Evolutionary conservation across 2,888 invertebrate species (phyloP), one percentile per base, ranked within the genome.

Genomic region (Temnothorax rugatulus): DNA sequence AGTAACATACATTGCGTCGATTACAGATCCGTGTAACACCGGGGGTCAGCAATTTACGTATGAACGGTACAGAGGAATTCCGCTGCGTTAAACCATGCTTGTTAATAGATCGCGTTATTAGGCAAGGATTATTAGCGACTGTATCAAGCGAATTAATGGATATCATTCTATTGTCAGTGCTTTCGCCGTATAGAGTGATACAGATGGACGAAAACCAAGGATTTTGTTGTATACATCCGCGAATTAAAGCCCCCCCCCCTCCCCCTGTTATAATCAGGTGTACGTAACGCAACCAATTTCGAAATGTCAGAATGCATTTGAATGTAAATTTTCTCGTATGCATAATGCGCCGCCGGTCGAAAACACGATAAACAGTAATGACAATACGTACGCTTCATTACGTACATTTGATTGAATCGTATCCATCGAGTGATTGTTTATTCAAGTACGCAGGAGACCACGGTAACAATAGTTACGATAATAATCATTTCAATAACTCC

Each of bases 21-120:
- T 44, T 66, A 66, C 64, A n/a, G 54, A 66, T 52, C 25, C 34
- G 21, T 21, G 57, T 64, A 50, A 77, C 41, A 15, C 50, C 50
- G 29, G 44, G n/a, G 34, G 47, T 76, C 64, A 83, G 83, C 76
- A 84, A 84, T 61, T 74, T 74, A 47, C 59, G 44, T 52, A 68
- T 74, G 29, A 75, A 41, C 63, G 1, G 66, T 52, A 50, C 74
- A 83, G 69, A 84, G 74, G 34, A 79, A 79, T 57, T 71, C 29
- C 64, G 79, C 47, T 69, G 73, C 13, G 64, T 54, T 47, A 59
- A 59, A 61, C 18, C 57, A 71, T 50, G 69, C 74, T 59, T 63
- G 84, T 87, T 87, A 89, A 89, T 89, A 89, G 83, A 61, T 84
- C 82, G 59, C 75, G 61, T 84, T 54, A 79, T 88, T 87, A 87